phyloP scores from a whole-genome alignment of 2,888 invertebrate species.

The Coelogynopora nodosa region DNA sequence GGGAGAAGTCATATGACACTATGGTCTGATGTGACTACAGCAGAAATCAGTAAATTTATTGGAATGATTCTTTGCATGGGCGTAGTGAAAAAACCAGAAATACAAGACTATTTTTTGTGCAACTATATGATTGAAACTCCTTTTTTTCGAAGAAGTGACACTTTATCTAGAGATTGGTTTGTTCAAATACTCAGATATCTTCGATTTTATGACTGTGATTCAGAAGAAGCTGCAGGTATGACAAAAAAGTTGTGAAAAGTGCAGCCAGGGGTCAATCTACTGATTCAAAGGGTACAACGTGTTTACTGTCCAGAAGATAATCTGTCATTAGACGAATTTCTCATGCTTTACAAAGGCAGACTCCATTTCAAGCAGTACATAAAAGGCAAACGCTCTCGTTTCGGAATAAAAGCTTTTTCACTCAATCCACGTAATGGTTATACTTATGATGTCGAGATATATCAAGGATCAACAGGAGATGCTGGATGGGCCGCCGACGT shows the following conservation, averaged over 20 bases:
- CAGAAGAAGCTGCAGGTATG: constrained; percentile 17
- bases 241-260: constrained; percentile 26
- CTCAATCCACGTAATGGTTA: constrained; percentile 6
- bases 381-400: constrained; percentile 27
- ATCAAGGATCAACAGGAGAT: constrained; percentile 28
- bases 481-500: constrained; percentile 19
- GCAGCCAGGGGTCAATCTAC: neutral
- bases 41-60: constrained; percentile 20
- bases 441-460: constrained; percentile 24
- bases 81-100: constrained; percentile 23
- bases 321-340: constrained; percentile 32
- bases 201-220: constrained; percentile 34
- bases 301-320: constrained; percentile 22
- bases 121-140: constrained; percentile 34
- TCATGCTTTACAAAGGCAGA: constrained; percentile 34
- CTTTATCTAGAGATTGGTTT: constrained; percentile 29
- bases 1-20: constrained; percentile 26
- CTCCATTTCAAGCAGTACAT: constrained; percentile 34
- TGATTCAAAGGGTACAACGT: constrained; percentile 18
- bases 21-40: constrained; percentile 33
- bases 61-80: constrained; percentile 36
- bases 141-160: constrained; percentile 25
- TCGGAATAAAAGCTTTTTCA: neutral
- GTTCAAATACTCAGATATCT: constrained; percentile 26
- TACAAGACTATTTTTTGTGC: constrained; percentile 32